Percentiles rank a stretch among this genome's conserved stretches.
Conservation (phyloP, 2,113 vertebrate genomes). For the Pipra filicauda region DNA sequence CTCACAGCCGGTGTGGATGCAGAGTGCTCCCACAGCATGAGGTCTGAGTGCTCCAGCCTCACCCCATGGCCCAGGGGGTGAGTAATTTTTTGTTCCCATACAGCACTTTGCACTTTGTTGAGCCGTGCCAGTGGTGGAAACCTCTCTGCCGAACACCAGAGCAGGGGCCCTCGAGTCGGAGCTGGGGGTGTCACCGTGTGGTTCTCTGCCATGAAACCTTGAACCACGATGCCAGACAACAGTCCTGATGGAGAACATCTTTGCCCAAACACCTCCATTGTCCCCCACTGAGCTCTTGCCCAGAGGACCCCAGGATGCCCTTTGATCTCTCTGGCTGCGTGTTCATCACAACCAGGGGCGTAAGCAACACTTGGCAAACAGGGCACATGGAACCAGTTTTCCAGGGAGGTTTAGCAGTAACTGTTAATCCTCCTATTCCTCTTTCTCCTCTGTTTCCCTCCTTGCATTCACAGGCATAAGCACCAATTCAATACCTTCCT, state of each 20-base stretch:
- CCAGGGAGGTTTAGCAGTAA: not conserved
- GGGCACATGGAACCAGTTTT: not conserved
- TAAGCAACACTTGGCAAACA: accelerated
- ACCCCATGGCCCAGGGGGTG: accelerated
- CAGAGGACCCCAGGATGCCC: accelerated
- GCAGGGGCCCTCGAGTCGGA: accelerated
- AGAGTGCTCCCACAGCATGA: accelerated
- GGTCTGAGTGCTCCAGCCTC: accelerated
- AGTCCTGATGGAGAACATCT: accelerated
- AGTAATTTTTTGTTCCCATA: accelerated
- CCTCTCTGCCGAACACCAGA: accelerated
- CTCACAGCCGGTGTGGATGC: not conserved
- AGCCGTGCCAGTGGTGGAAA: accelerated
- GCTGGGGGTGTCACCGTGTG: accelerated
- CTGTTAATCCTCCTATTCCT: not conserved
- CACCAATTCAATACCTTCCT: not conserved
- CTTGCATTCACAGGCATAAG: not conserved
- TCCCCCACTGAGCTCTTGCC: accelerated
- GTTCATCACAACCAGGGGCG: no score
- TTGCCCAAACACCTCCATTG: accelerated
- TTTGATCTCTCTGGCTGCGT: accelerated
- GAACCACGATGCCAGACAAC: accelerated
- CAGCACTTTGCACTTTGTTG: not conserved
- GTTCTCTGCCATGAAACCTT: accelerated
- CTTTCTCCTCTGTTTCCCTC: not conserved